phyloP scores from a whole-genome alignment of 2,888 invertebrate species.

The Crematogaster levior region DNA sequence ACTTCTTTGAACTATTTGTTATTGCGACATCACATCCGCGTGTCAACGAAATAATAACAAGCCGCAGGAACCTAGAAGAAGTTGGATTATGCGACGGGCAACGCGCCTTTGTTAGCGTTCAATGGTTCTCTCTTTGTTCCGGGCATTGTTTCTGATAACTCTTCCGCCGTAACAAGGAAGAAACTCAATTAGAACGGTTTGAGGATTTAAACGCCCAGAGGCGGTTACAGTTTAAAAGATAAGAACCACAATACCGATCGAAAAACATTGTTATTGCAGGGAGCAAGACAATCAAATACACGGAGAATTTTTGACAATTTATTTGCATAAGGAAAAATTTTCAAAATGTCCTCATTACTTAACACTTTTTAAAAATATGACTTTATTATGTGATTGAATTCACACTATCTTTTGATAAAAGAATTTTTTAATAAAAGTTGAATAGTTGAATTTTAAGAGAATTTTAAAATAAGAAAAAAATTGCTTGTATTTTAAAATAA shows the following conservation, averaged over 20 bases:
- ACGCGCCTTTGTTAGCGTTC: conserved; percentile 79
- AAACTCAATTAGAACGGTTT: conserved; percentile 85
- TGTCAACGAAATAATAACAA: conserved; percentile 59
- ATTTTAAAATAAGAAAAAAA: no score
- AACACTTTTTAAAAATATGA: no score
- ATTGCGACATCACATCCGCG: conserved; percentile 31
- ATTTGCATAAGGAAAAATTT: not conserved
- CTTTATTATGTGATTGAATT: no score
- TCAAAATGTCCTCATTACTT: not conserved
- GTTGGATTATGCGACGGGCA: conserved; percentile 11
- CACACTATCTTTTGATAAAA: no score
- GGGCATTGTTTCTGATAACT: conserved; percentile 82
- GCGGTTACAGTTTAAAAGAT: conserved; percentile 81
- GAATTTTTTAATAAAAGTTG: no score
- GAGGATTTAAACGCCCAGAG: conserved; percentile 85
- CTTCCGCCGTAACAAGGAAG: conserved; percentile 84
- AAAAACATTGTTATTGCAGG: conserved; percentile 56
- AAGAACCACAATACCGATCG: conserved; percentile 55
- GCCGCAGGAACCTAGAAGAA: conserved; percentile 43
- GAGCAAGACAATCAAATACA: not conserved
- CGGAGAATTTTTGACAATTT: not conserved
- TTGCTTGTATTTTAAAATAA: no score
- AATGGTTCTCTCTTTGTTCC: conserved; percentile 80
- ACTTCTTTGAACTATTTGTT: conserved; percentile 70
- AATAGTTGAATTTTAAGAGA: no score